These are phyloP conservation scores for Oceanites oceanicus DNA, from an alignment of 2,113 vertebrate species.

Conservation along the genomic window DNA sequence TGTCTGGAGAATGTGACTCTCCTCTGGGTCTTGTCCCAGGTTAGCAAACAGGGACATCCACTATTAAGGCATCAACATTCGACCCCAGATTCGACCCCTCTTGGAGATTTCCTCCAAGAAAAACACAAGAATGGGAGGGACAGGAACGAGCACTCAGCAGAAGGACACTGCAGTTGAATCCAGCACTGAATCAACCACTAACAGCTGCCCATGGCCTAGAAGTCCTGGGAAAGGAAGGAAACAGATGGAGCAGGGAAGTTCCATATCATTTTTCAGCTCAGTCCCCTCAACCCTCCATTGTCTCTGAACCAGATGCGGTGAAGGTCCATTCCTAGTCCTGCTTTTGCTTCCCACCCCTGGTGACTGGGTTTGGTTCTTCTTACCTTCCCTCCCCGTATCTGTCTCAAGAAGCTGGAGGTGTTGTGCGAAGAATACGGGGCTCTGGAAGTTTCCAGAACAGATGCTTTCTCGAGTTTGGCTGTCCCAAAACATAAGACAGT, in stretches of 20 bases:
- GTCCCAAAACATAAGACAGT: conserved; percentile 1
- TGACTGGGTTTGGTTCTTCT: background rate
- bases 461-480: background rate
- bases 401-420: background rate
- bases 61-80: conserved; percentile 73
- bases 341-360: background rate
- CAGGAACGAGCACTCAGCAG: conserved; percentile 18
- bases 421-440: conserved; percentile 39
- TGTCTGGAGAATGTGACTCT: conserved; percentile 25
- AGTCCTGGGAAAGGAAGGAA: background rate
- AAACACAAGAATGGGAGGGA: background rate
- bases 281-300: background rate
- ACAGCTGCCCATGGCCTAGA: background rate
- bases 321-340: background rate
- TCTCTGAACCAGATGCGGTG: background rate
- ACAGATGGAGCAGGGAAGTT: conserved; percentile 3
- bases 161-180: conserved; percentile 13
- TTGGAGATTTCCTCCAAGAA: background rate
- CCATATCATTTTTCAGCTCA: background rate
- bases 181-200: background rate
- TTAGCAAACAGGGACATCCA: conserved; percentile 54
- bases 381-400: background rate
- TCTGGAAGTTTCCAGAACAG: conserved; percentile 50
- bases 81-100: conserved; percentile 10
- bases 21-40: conserved; percentile 45